Conservation (phyloP, 1,140 invertebrate genomes). For the Drosophila insularis region DNA sequence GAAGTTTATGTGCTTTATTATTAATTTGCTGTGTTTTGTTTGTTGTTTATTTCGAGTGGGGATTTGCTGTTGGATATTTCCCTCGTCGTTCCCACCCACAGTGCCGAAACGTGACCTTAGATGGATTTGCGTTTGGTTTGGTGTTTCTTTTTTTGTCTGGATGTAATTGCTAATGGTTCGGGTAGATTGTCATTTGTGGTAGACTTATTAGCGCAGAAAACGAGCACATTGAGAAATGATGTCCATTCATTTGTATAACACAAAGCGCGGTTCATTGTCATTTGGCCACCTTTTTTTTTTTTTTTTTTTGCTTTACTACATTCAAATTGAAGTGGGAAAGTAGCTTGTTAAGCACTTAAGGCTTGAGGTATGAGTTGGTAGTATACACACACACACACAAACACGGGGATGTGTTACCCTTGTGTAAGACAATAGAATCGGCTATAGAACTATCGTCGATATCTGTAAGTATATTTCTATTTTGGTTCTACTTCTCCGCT, state of each 20-base stretch:
- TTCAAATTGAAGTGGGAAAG: slow-evolving; percentile 65
- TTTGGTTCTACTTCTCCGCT: too few relatives aligned
- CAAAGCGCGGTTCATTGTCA: neutral
- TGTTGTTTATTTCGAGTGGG: slow-evolving; percentile 71
- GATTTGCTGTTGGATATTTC: slow-evolving; percentile 3
- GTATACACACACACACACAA: neutral
- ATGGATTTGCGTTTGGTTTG: slow-evolving; percentile 17
- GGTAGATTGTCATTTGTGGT: slow-evolving; percentile 19
- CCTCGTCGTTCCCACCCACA: slow-evolving; percentile 62
- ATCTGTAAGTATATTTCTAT: too few relatives aligned
- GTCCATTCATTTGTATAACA: slow-evolving; percentile 33
- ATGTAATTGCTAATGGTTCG: slow-evolving; percentile 61
- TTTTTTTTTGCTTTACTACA: slow-evolving; percentile 31
- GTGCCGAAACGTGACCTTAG: slow-evolving; percentile 77
- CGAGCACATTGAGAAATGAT: slow-evolving; percentile 33
- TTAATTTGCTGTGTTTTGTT: slow-evolving; percentile 73
- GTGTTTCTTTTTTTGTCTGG: slow-evolving; percentile 26
- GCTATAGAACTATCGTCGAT: too few relatives aligned
- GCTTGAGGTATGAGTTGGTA: slow-evolving; percentile 15
- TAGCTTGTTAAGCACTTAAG: slow-evolving; percentile 73
- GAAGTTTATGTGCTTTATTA: slow-evolving; percentile 31
- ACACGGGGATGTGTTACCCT: neutral
- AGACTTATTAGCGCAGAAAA: slow-evolving; percentile 68
- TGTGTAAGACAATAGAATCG: too few relatives aligned
- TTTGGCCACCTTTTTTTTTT: slow-evolving; percentile 41